Evolutionary conservation across 2,113 vertebrate species (phyloP), one percentile per base, ranked within the genome.

Genomic region (Limanda limanda): DNA sequence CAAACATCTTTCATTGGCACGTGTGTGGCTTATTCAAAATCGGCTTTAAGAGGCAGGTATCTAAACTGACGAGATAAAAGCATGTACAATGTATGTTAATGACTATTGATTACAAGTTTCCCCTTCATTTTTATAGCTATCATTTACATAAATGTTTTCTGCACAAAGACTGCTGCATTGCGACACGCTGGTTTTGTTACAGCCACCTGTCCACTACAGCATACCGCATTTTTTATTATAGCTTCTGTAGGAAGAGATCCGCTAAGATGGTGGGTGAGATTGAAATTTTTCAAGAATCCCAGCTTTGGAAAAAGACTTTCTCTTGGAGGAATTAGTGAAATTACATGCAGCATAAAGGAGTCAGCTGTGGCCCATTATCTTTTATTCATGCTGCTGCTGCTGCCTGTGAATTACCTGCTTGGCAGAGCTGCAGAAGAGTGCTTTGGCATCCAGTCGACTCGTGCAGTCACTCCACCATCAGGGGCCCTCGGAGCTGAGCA

Each of bases 361-460:
- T 93, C 90, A 90, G 92, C 91, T 90, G 85, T 86, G 85, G 79
- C 86, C 82, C 81, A 87, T 91, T 92, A 93, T 94, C 80, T 92
- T 92, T 93, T 90, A 95, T 94, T 95, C 91, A 93, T 95, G 86
- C 84, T 76, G 85, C 92, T 74, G 85, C 92, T 87, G 80, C 90
- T 89, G 89, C 90, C 88, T 87, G 88, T 92, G 93, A 92, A 92
- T 94, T 92, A 92, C 92, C 90, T 94, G 91, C 93, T 94, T 90
- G 91, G 91, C 90, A 90, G 90, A 90, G 88, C 86, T 91, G 90
- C 82, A 92, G 84, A 87, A 89, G 83, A 92, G 90, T 86, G 86
- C 82, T 84, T 82, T 90, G 92, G 82, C 88, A 90, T 89, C 85
- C 88, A 84, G 76, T 18, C 71, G 88, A 71, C 82, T 89, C 88